Conservation (phyloP, 2,113 vertebrate species). For the Mormyrus iriodes region DNA sequence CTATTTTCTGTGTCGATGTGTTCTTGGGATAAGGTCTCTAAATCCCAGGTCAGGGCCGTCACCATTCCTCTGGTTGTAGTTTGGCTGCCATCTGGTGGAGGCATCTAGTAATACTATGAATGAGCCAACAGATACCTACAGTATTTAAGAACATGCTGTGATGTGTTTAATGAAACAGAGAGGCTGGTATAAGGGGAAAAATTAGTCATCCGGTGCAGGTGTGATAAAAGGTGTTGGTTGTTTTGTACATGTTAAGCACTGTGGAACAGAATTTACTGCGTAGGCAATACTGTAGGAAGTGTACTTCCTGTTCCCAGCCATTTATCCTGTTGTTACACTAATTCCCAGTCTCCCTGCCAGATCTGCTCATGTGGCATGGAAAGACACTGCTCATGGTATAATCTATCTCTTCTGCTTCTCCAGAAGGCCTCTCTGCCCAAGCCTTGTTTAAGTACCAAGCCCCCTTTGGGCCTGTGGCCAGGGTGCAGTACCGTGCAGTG, state of each 20-base stretch:
- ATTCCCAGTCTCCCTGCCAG: background rate
- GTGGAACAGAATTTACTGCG: background rate
- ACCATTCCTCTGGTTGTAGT: background rate
- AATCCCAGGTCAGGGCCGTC: background rate
- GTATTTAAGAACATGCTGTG: background rate
- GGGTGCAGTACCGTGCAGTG: background rate
- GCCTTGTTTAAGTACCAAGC: background rate
- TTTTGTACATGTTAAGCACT: background rate
- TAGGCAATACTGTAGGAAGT: background rate
- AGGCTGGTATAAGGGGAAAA: background rate
- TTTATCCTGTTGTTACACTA: background rate
- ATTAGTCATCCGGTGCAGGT: background rate
- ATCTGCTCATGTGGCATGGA: background rate
- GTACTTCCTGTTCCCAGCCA: background rate
- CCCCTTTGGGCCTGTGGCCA: background rate
- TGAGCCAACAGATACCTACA: background rate
- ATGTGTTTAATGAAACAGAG: background rate
- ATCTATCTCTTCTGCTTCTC: background rate
- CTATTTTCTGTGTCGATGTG: background rate
- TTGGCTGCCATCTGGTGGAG: conserved; percentile 13
- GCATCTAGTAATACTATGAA: background rate
- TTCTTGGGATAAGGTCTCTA: background rate
- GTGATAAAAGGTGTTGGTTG: background rate
- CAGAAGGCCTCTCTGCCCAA: conserved; percentile 2
- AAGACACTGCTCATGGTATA: background rate